These are phyloP conservation scores for Dendrophyllia cribrosa DNA, from an alignment of 64 coral and sea anemone genomes.

Conservation along the genomic window DNA sequence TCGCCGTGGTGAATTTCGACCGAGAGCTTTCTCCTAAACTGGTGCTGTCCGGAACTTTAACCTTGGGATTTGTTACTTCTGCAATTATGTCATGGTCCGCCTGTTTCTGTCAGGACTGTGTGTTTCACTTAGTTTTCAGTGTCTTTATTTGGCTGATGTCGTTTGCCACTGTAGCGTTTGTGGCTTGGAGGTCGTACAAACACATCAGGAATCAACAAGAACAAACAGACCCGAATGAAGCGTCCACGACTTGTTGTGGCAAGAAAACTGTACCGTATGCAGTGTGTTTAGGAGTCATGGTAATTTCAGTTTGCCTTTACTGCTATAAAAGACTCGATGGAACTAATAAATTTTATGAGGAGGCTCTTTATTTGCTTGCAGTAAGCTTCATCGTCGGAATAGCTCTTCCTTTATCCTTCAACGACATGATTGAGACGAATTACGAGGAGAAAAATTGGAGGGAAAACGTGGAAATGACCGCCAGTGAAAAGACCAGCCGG, in stretches of 20 bases:
- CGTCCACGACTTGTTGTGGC: too few species aligned
- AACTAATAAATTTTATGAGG: neutral
- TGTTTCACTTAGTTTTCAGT: neutral
- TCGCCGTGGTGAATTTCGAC: neutral
- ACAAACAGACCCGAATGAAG: too few species aligned
- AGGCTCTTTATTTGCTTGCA: neutral
- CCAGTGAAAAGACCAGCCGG: too few species aligned
- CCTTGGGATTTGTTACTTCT: neutral
- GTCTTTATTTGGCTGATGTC: neutral
- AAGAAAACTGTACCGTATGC: too few species aligned
- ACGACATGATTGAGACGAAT: neutral
- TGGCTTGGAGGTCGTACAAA: neutral
- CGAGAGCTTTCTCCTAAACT: neutral
- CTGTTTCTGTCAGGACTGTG: neutral
- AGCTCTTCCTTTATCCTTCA: neutral
- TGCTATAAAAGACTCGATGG: neutral
- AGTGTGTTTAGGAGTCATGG: too few species aligned
- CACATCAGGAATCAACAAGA: too few species aligned
- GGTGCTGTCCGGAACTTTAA: neutral
- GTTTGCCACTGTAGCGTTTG: too few species aligned
- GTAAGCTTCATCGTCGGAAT: neutral
- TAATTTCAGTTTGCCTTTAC: neutral
- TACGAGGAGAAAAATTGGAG: too few species aligned
- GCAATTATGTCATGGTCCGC: neutral
- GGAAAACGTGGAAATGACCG: too few species aligned